Evolutionary conservation across 2,797 vertebrate genomes (phyloP).

Genomic region (Simalia tracyae): DNA sequence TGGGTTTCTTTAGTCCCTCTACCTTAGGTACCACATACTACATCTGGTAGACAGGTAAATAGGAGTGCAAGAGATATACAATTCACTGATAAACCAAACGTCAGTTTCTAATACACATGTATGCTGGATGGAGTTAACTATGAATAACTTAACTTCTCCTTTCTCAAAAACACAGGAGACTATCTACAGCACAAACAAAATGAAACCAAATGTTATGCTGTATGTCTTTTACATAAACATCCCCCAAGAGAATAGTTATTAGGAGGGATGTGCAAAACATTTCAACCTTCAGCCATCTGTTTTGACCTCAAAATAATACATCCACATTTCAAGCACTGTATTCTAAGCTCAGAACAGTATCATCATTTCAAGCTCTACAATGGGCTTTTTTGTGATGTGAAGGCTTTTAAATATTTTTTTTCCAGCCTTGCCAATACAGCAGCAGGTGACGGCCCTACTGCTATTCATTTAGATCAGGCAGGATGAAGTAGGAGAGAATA

Average conservation of each 20-base stretch:
- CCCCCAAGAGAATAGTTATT: not conserved
- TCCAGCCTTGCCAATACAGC: not conserved
- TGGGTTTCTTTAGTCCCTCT: not conserved
- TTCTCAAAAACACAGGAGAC: not conserved
- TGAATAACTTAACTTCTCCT: not conserved
- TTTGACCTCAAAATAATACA: not conserved
- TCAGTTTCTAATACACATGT: not conserved
- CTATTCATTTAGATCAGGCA: not conserved
- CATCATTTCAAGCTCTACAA: not conserved
- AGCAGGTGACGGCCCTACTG: not conserved
- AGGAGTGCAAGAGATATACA: not conserved
- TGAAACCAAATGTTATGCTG: not conserved
- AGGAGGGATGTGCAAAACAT: not conserved
- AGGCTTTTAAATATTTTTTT: not conserved
- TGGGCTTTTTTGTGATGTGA: not conserved
- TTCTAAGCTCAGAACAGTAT: not conserved
- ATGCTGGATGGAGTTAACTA: not conserved
- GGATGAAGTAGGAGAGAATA: not conserved
- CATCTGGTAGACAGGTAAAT: not conserved
- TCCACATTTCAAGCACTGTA: not conserved
- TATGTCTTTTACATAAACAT: not conserved
- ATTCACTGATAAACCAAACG: not conserved
- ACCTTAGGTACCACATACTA: not conserved
- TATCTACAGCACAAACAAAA: not conserved
- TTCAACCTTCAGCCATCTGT: not conserved